These are phyloP conservation scores for Scaptomyza hsui DNA, from an alignment of 1,140 invertebrate species.

Conservation along the genomic window DNA sequence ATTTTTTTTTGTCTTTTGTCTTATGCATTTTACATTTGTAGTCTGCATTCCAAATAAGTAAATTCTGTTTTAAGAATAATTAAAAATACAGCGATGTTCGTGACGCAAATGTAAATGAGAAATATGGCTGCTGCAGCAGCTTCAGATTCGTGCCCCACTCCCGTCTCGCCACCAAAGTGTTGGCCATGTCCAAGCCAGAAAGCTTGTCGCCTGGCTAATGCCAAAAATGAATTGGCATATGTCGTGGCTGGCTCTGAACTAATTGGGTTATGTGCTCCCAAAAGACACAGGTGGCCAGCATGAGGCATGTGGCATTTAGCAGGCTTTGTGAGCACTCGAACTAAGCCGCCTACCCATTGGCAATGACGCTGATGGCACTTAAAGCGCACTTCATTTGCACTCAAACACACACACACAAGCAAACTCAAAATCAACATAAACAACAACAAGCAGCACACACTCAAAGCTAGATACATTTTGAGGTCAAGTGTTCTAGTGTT, in stretches of 20 bases:
- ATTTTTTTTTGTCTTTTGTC: slow-evolving; percentile 46
- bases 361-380: slow-evolving; percentile 72
- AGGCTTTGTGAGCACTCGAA: slow-evolving; percentile 27
- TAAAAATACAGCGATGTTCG: slow-evolving; percentile 35
- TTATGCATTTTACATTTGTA: slow-evolving; percentile 20
- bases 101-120: slow-evolving; percentile 68
- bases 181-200: slow-evolving; percentile 24
- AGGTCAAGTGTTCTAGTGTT: slow-evolving; percentile 14
- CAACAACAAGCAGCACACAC: slow-evolving; percentile 7
- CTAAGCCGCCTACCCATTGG: slow-evolving; percentile 40
- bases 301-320: slow-evolving; percentile 1
- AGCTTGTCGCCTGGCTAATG: slow-evolving; percentile 18
- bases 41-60: slow-evolving; percentile 41
- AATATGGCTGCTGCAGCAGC: slow-evolving; percentile 13
- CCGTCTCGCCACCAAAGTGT: neutral
- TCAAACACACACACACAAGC: slow-evolving; percentile 4
- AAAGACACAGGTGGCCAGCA: slow-evolving; percentile 46
- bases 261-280: slow-evolving; percentile 75
- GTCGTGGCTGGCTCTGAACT: slow-evolving; percentile 64
- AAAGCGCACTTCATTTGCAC: slow-evolving; percentile 69
- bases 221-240: slow-evolving; percentile 68
- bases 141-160: neutral
- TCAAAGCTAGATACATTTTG: slow-evolving; percentile 30
- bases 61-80: slow-evolving; percentile 55
- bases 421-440: slow-evolving; percentile 20